Percentiles rank a stretch among this genome's conserved stretches.
phyloP scores from a whole-genome alignment of 37 sponge, comb jelly and placozoan genomes.

The Mnemiopsis leidyi region DNA sequence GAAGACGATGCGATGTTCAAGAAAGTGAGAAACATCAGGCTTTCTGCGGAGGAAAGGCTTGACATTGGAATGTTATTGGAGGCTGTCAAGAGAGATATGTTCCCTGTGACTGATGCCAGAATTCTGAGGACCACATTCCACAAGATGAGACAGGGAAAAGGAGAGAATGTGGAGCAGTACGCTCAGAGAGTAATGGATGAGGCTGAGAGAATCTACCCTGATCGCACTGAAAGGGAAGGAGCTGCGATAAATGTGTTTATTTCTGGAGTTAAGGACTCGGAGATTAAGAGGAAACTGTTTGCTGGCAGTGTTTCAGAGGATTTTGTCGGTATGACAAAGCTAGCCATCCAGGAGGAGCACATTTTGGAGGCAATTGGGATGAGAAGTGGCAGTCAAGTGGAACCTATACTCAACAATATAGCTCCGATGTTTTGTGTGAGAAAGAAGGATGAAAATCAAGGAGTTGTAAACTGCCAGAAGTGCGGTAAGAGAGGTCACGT shows the following conservation, averaged over 20 bases:
- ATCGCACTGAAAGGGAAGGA: background rate
- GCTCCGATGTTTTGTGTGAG: too few species aligned
- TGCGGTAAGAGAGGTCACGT: background rate
- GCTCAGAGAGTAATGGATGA: background rate
- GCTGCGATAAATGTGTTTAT: background rate
- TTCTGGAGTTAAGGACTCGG: background rate
- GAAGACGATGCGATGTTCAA: background rate
- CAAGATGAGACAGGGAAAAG: background rate
- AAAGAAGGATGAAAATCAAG: too few species aligned
- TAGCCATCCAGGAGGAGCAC: too few species aligned
- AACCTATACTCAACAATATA: too few species aligned
- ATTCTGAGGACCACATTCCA: background rate
- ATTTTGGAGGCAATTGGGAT: too few species aligned
- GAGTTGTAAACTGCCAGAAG: too few species aligned
- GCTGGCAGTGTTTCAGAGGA: too few species aligned
- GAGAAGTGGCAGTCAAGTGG: too few species aligned
- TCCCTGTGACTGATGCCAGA: background rate
- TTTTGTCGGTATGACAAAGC: too few species aligned
- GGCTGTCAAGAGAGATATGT: background rate
- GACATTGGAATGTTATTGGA: background rate
- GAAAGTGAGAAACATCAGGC: background rate
- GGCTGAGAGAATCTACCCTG: background rate
- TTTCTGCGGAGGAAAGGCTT: background rate
- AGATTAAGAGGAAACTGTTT: background rate
- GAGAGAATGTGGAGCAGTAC: background rate